Evolutionary conservation across 2,888 invertebrate genomes (phyloP).

Genomic region (Drosophila peninsularis): DNA sequence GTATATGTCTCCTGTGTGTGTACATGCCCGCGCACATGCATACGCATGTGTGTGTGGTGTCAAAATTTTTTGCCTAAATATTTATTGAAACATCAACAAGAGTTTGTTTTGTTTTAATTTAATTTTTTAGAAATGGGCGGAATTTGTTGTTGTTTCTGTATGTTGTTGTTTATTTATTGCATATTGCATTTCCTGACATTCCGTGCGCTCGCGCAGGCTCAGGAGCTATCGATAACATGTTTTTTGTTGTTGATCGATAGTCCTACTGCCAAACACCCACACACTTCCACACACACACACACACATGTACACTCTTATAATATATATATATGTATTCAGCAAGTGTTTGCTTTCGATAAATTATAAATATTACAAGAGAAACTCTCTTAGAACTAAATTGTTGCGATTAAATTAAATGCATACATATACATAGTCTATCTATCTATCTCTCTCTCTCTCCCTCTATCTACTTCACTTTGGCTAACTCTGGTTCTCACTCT

Average conservation of each 20-base stretch:
- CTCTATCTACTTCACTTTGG: not conserved
- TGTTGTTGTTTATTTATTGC: conserved; percentile 8
- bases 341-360: conserved; percentile 19
- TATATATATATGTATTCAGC: conserved; percentile 8
- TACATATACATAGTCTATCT: conserved; percentile 20
- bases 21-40: conserved; percentile 4
- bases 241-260: not conserved
- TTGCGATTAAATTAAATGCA: conserved; percentile 36
- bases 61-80: conserved; percentile 25
- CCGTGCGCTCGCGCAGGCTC: not conserved
- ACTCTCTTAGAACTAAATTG: conserved; percentile 34
- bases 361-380: conserved; percentile 17
- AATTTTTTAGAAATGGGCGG: not conserved
- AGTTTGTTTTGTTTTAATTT: not conserved
- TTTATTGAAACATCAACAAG: not conserved
- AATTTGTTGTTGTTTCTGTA: conserved; percentile 8
- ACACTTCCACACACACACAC: not conserved
- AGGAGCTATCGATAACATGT: conserved; percentile 13
- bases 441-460: conserved; percentile 9
- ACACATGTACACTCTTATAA: not conserved
- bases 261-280: not conserved
- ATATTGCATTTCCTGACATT: conserved; percentile 15
- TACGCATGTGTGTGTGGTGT: conserved; percentile 29
- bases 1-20: conserved; percentile 26
- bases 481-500: conserved; percentile 2